Base-by-base conservation (phyloP, 2,797 vertebrate species). In the Enteromius paludinosus region DNA sequence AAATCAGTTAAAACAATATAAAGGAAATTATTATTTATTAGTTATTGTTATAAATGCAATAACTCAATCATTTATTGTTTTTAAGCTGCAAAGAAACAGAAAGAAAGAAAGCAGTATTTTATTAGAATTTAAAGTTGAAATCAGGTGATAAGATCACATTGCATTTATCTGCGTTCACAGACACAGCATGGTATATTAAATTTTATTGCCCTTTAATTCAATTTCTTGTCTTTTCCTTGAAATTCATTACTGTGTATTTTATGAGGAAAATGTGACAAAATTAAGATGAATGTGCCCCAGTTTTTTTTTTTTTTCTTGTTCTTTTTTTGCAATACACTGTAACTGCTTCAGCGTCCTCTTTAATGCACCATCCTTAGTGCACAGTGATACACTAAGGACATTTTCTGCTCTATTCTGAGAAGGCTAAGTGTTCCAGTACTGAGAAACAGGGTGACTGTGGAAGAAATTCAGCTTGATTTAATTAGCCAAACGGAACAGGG, bases 261-360 rank as follows among this genome's bases (percentile, higher is more conserved):
- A 81, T 83, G 84, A 59, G 45, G 64, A 41, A 85, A 87, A 86
- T 86, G 80, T 87, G 77, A 83, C 75, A 43, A 65, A 72, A 81
- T 84, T 74, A 69, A 81, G 68, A 83, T 25, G 20, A 78, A 76
- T 84, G 10, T 84, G 82, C 25, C 82, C 70, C 62, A 83, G 25
- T 82, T 78, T 35, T 25, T n/a, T 20, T 33, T 20, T 52, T 30
- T 11, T 23, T 54, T 10, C 7, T 38, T 38, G 1, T 41, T 41
- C 8, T 5, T 38, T 7, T 74, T 18, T 41, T 59, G 23, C 33
- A 62, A 33, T 64, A 78, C 52, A 41, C 62, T 43, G 41, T 43
- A 43, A 66, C 14, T 66, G 11, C 61, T 52, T 52, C 52, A 75
- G 14, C 17, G 52, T 75, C 11, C 56, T 62, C 30, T 35, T 41